Base-by-base conservation (phyloP, 2,888 invertebrate genomes). In the Stegophylla sp. region DNA sequence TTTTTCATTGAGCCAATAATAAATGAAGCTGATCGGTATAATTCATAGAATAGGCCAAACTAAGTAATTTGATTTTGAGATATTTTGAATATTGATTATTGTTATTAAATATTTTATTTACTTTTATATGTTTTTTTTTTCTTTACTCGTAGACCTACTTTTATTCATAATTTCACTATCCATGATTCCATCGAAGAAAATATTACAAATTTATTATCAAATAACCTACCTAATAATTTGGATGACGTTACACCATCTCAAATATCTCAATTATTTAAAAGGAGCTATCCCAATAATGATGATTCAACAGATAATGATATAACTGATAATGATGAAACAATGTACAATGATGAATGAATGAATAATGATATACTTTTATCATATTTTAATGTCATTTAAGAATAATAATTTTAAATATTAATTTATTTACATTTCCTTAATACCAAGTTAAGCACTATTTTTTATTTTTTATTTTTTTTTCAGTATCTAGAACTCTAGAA, bases 41-140 rank as follows among this genome's bases (percentile, higher is more conserved):
- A 90, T 94, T 82, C 93, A 93, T 0, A 87, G 94, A 82, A 89
- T 94, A 15, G 92, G 93, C 87, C 89, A 94, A 87, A 91, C 89
- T 0, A 91, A 88, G 91, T 91, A 84, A 85, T 84, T 82, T 51
- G 66, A 15, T 74, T 61, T 34, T 7, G 7, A 34, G 34, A 34
- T 34, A 34, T 34, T 34, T 34, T 34, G 7, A 34, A 34, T 34
- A 5, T 71, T 66, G 20, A 28, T 53, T 59, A 4, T 13, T 41
- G 9, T 43, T n/a, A 9, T 1, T 48, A 23, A 10, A 10, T 61
- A 12, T 28, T 12, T 48, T 53, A 67, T n/a, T 66, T 0, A 41
- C 3, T 15, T 67, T 53, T n/a, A n/a, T 9, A 20, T 53, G 5
- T 3, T 43, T 5, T 59, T 17, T 26, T 5, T 20, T 12, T 59